Evolutionary conservation across 2,113 vertebrate genomes (phyloP).

Genomic region (Sorex araneus): DNA sequence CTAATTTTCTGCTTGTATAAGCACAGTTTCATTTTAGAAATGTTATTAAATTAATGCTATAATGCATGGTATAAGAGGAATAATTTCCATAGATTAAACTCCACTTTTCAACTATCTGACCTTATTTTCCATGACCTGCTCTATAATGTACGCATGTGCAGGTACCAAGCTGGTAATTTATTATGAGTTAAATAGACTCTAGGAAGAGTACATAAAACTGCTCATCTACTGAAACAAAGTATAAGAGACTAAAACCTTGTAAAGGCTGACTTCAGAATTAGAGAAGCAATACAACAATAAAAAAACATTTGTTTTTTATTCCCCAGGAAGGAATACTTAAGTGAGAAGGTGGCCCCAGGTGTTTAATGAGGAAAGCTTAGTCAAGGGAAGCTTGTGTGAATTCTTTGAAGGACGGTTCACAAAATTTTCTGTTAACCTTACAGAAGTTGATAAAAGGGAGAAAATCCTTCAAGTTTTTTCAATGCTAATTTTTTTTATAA

Average conservation of each 20-base stretch:
- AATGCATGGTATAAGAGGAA: constrained; percentile 81
- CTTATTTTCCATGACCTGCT: constrained; percentile 66
- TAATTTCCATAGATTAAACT: constrained; percentile 81
- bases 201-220: constrained; percentile 40
- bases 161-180: constrained; percentile 67
- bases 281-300: neutral
- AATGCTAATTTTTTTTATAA: constrained; percentile 15
- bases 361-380: neutral
- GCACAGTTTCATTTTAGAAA: constrained; percentile 87
- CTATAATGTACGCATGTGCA: constrained; percentile 66
- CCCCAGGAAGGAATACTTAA: neutral
- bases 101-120: constrained; percentile 66
- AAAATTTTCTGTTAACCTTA: neutral
- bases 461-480: neutral
- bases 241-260: neutral
- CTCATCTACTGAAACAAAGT: constrained; percentile 60
- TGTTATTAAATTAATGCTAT: constrained; percentile 85
- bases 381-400: neutral
- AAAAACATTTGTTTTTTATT: neutral
- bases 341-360: neutral
- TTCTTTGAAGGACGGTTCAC: neutral
- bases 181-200: constrained; percentile 74
- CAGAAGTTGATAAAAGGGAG: constrained; percentile 10
- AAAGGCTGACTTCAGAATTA: constrained; percentile 22
- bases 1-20: constrained; percentile 90